Evolutionary conservation across 2,113 vertebrate genomes (phyloP).

Genomic region (Gila orcuttii): DNA sequence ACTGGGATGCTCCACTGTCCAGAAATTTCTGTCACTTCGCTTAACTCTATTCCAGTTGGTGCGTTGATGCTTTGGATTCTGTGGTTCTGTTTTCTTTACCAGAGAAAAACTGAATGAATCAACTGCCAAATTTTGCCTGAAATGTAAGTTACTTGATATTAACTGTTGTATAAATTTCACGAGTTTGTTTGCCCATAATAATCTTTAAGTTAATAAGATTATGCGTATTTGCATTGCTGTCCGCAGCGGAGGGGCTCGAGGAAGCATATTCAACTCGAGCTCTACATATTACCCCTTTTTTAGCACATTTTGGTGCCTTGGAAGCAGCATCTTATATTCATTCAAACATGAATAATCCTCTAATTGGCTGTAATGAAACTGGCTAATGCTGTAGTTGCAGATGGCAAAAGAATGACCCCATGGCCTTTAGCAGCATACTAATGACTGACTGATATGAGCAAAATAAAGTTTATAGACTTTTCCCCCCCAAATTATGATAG

Average conservation of each 20-base stretch:
- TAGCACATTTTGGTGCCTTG: not conserved
- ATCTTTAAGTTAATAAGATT: too few relatives aligned
- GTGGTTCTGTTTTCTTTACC: too few relatives aligned
- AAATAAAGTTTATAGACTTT: slow-evolving; percentile 44
- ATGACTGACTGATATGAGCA: slow-evolving; percentile 31
- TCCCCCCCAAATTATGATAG: slow-evolving; percentile 14
- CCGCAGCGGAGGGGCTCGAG: too few relatives aligned
- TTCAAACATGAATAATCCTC: slow-evolving; percentile 16
- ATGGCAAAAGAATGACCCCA: not conserved
- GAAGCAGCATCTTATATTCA: not conserved
- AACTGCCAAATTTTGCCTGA: too few relatives aligned
- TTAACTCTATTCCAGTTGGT: too few relatives aligned
- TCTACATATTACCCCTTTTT: not conserved
- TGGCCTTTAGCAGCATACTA: slow-evolving; percentile 12
- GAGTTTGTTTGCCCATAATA: too few relatives aligned
- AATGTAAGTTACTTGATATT: too few relatives aligned
- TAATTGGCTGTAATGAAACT: slow-evolving; percentile 19
- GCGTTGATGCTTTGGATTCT: too few relatives aligned
- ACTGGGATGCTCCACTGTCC: not conserved
- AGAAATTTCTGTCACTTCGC: not conserved
- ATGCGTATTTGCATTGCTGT: too few relatives aligned
- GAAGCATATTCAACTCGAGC: too few relatives aligned
- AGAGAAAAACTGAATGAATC: too few relatives aligned
- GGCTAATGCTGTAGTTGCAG: not conserved
- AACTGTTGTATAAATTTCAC: too few relatives aligned